Evolutionary conservation across 2,113 vertebrate species (phyloP).

Genomic region (Tauraco erythrolophus): DNA sequence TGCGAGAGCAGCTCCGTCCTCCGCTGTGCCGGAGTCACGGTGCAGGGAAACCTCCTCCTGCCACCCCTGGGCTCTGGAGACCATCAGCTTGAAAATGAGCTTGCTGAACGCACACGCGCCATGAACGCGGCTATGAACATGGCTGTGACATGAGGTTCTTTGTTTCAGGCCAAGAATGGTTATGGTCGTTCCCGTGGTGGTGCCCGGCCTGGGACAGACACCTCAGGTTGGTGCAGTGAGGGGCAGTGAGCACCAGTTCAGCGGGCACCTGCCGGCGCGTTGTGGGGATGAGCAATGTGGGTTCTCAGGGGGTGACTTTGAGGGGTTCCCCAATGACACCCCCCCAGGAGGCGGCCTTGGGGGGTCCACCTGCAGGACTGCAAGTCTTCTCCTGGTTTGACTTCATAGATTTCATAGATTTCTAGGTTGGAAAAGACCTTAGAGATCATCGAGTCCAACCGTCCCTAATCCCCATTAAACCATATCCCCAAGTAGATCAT

Average conservation of each 20-base stretch:
- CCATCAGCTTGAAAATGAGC: not conserved
- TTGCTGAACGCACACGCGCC: fast-evolving
- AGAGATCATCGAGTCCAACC: no score
- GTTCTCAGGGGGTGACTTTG: fast-evolving
- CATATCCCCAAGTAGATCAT: no score
- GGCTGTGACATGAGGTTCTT: fast-evolving
- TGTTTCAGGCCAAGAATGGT: not conserved
- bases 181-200: fast-evolving
- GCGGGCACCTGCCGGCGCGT: fast-evolving
- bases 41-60: not conserved
- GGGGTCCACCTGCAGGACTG: not conserved
- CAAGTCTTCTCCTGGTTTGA: not conserved
- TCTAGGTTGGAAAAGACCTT: no score
- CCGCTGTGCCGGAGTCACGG: fast-evolving
- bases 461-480: no score
- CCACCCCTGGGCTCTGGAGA: fast-evolving
- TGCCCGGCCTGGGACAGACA: not conserved
- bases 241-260: not conserved
- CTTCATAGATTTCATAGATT: no score
- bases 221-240: fast-evolving
- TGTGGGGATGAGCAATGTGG: not conserved
- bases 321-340: fast-evolving
- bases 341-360: not conserved
- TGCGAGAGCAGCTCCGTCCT: not conserved
- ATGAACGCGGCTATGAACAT: not conserved